These are phyloP conservation scores for Pangasius djambal DNA, from an alignment of 2,797 vertebrate species.

Conservation along the genomic window DNA sequence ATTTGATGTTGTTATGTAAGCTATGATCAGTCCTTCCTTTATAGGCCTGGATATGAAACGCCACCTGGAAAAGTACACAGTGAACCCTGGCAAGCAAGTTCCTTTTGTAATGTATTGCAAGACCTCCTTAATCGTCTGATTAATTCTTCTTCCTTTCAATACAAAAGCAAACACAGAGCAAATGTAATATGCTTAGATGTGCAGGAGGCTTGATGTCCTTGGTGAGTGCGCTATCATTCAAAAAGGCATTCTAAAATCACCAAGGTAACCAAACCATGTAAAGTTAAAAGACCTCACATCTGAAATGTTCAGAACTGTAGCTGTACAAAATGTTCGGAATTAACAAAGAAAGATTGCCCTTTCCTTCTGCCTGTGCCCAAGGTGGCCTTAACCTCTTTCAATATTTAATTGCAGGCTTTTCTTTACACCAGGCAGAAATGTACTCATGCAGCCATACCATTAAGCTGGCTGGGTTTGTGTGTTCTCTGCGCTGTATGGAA, in stretches of 20 bases:
- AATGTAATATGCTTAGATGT: conserved; percentile 2
- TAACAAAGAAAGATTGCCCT: neutral
- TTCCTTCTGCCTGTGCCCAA: neutral
- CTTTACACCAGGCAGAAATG: neutral
- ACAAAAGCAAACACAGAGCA: neutral
- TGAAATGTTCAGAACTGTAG: neutral
- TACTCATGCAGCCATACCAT: neutral
- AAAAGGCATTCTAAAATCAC: conserved; percentile 21
- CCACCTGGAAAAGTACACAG: conserved; percentile 68
- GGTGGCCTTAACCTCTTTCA: conserved; percentile 7
- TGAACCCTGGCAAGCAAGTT: conserved; percentile 13
- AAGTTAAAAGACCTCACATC: neutral
- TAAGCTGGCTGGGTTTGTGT: neutral
- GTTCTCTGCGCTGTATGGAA: neutral
- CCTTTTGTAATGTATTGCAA: conserved; percentile 4
- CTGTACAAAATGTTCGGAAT: neutral
- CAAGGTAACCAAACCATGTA: conserved; percentile 1
- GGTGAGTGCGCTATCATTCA: conserved; percentile 5
- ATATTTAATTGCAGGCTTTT: conserved; percentile 17
- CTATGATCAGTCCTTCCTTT: conserved; percentile 75
- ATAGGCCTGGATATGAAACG: conserved; percentile 81
- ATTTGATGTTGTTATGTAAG: conserved; percentile 78
- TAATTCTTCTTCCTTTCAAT: conserved; percentile 19
- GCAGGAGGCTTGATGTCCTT: conserved; percentile 23
- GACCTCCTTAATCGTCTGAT: neutral